Percentiles rank a stretch among this genome's conserved stretches.
phyloP scores from a whole-genome alignment of 2,888 invertebrate genomes.

The Chirona hameri region DNA sequence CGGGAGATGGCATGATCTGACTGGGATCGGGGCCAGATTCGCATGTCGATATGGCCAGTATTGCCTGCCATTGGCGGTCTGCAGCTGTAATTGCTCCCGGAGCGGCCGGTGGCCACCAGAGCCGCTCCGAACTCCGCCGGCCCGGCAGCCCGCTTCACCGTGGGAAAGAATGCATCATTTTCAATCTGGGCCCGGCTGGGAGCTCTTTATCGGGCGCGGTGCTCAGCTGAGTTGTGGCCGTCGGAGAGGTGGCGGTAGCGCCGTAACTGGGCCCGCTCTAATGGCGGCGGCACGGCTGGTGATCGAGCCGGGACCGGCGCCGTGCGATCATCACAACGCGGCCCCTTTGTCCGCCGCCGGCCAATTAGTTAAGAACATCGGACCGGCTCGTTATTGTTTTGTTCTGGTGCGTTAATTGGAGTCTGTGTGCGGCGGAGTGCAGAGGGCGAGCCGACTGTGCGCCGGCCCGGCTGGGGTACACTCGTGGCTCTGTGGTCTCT shows the following conservation, averaged over 20 bases:
- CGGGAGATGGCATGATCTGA: neutral
- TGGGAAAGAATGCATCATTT: constrained; percentile 22
- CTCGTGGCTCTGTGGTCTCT: too few relatives aligned
- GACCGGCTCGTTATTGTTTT: constrained; percentile 9
- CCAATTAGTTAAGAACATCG: constrained; percentile 1
- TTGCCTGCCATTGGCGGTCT: neutral
- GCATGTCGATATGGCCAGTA: neutral
- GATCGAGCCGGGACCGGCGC: neutral
- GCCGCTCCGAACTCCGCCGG: neutral
- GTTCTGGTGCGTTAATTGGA: constrained; percentile 13
- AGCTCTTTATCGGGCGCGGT: neutral
- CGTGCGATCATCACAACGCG: neutral
- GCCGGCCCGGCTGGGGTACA: neutral
- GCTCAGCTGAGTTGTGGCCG: neutral
- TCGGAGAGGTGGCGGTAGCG: neutral
- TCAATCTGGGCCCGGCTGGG: neutral
- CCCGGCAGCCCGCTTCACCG: neutral
- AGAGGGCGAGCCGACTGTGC: neutral
- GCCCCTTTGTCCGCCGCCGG: neutral
- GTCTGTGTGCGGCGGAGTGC: neutral
- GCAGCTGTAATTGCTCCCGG: neutral
- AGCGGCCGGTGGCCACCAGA: neutral
- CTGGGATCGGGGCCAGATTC: neutral
- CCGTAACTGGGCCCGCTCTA: neutral
- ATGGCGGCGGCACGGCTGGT: neutral